Evolutionary conservation across 2,113 vertebrate genomes (phyloP).

Genomic region (Crotophaga sulcirostris): DNA sequence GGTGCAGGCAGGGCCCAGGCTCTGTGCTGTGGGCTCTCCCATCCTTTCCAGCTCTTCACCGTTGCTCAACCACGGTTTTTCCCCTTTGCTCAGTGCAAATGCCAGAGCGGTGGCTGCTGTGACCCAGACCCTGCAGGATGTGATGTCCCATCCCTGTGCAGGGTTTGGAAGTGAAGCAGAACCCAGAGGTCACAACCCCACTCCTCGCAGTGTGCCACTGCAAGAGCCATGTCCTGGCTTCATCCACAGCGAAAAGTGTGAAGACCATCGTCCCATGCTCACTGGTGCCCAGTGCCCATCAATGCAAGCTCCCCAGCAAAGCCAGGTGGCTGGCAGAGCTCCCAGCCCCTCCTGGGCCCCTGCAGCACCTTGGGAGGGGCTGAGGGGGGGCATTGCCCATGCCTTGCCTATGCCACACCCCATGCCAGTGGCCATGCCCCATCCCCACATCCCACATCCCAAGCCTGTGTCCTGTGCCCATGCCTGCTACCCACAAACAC

Average conservation of each 20-base stretch:
- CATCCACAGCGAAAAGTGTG: not conserved
- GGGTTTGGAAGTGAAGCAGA: not conserved
- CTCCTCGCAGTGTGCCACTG: not conserved
- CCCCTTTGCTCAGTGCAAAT: not conserved
- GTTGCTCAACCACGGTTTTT: not conserved
- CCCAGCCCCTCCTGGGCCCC: not conserved
- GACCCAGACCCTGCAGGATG: not conserved
- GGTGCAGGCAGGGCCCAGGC: not conserved
- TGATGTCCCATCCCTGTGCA: rapidly evolving
- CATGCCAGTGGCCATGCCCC: not conserved
- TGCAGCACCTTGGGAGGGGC: not conserved
- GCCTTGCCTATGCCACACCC: not conserved
- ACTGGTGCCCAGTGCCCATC: rapidly evolving
- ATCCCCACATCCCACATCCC: not conserved
- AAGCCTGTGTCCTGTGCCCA: not conserved
- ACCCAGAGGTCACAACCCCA: not conserved
- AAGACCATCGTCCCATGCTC: rapidly evolving
- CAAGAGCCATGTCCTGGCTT: not conserved
- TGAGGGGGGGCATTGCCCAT: not conserved
- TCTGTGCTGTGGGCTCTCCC: not conserved
- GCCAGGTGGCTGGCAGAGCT: not conserved
- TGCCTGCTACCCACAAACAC: not conserved
- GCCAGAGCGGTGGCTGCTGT: not conserved
- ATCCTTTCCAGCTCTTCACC: not conserved
- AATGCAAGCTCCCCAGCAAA: rapidly evolving